Conservation (phyloP, 2,797 vertebrate genomes). For the Oryzias dopingdopingensis region DNA sequence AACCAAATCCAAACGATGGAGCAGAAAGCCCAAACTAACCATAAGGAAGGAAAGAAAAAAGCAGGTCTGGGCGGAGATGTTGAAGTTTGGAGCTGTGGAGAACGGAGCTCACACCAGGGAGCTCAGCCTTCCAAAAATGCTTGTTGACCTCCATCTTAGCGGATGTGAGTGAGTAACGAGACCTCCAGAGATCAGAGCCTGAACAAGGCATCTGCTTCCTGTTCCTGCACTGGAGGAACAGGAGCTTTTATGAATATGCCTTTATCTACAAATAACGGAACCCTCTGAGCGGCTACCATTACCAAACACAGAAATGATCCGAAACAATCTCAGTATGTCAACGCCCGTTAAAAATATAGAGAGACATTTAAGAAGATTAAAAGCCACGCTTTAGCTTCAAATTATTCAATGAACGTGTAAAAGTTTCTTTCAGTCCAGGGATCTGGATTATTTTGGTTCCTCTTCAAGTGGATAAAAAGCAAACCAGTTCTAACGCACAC, state of each 20-base stretch:
- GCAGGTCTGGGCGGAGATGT: neutral
- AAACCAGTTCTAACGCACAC: too few relatives aligned
- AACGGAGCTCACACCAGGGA: conserved; percentile 50
- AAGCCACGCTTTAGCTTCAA: too few relatives aligned
- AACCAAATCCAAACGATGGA: neutral
- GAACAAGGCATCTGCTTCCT: conserved; percentile 50
- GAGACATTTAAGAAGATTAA: too few relatives aligned
- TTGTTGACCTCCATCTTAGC: conserved; percentile 55
- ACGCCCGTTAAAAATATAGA: too few relatives aligned
- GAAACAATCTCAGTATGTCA: too few relatives aligned
- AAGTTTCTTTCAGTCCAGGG: too few relatives aligned
- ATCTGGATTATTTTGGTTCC: too few relatives aligned
- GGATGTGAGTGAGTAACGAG: conserved; percentile 58
- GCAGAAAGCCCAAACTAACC: neutral
- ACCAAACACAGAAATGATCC: too few relatives aligned
- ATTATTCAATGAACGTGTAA: too few relatives aligned
- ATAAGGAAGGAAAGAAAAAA: conserved; percentile 1
- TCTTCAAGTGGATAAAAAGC: too few relatives aligned
- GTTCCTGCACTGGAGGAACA: conserved; percentile 14
- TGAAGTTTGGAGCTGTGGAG: conserved; percentile 16
- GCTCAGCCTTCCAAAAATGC: conserved; percentile 43
- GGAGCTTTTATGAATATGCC: conserved; percentile 29
- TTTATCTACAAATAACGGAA: conserved; percentile 5
- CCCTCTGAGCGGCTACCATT: too few relatives aligned
- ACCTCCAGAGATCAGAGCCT: conserved; percentile 52